phyloP scores from a whole-genome alignment of 2,797 vertebrate genomes.

The Microhierax caerulescens region DNA sequence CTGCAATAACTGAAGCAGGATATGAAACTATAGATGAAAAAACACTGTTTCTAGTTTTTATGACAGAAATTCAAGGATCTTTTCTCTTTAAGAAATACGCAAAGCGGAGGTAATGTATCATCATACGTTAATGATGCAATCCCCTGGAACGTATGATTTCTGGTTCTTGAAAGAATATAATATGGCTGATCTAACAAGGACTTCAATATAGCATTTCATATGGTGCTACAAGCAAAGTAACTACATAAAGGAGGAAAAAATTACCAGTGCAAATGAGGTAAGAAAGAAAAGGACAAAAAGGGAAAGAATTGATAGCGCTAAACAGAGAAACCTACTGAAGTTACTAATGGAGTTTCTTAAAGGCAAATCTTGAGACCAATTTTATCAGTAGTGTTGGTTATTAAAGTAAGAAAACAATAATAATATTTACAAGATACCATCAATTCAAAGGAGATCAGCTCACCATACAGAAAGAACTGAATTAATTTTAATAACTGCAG shows the following conservation, averaged over 20 bases:
- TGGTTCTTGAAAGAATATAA: neutral
- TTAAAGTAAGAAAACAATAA: neutral
- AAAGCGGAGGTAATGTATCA: neutral
- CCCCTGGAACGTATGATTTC: neutral
- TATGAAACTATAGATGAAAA: neutral
- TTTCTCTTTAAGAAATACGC: neutral
- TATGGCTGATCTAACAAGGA: neutral
- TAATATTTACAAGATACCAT: neutral
- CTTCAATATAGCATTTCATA: neutral
- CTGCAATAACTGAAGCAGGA: neutral
- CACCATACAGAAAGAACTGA: neutral
- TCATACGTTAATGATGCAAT: neutral
- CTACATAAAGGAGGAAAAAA: neutral
- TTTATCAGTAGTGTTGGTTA: neutral
- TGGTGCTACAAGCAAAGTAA: neutral
- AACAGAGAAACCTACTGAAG: neutral
- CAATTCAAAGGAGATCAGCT: neutral
- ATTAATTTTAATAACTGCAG: neutral
- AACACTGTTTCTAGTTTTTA: neutral
- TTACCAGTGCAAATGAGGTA: neutral
- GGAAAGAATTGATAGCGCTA: neutral
- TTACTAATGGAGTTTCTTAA: neutral
- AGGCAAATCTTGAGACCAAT: neutral
- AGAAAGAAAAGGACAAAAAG: neutral
- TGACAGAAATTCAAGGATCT: neutral